These are phyloP conservation scores for Hemichromis elongatus DNA, from an alignment of 2,113 vertebrate genomes.

Conservation along the genomic window DNA sequence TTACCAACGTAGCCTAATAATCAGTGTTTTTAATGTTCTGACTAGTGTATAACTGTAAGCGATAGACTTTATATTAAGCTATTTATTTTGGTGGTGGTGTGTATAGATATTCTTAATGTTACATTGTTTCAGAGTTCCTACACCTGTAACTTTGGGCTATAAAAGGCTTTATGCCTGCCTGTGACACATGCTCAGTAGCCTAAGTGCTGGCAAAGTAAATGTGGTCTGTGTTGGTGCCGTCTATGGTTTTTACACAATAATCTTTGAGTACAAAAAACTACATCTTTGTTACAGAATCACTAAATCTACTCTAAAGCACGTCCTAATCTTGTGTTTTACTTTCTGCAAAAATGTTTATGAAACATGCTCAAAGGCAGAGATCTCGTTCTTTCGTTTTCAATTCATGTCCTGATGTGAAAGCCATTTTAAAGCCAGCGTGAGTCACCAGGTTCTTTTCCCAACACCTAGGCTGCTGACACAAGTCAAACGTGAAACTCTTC, in stretches of 20 bases:
- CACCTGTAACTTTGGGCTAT: slow-evolving; percentile 33
- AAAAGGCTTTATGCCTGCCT: slow-evolving; percentile 9
- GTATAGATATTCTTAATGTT: slow-evolving; percentile 59
- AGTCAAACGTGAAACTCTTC: neutral
- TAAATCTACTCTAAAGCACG: neutral
- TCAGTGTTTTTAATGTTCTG: slow-evolving; percentile 63
- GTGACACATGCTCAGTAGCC: slow-evolving; percentile 14
- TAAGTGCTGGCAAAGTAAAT: slow-evolving; percentile 2
- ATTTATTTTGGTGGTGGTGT: slow-evolving; percentile 64
- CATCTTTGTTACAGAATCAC: neutral
- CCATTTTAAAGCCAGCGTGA: slow-evolving; percentile 1
- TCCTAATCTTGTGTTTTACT: neutral
- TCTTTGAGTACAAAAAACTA: neutral
- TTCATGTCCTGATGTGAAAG: neutral
- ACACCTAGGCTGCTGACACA: slow-evolving; percentile 35
- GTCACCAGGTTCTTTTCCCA: neutral
- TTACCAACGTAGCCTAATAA: slow-evolving; percentile 66
- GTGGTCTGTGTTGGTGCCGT: slow-evolving; percentile 22
- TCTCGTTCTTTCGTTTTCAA: neutral
- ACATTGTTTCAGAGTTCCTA: slow-evolving; percentile 46
- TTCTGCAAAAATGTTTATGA: neutral
- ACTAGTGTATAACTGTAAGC: slow-evolving; percentile 54
- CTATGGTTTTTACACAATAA: neutral
- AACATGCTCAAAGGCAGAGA: neutral
- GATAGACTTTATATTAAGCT: slow-evolving; percentile 59